These are phyloP conservation scores for Melitaea athalia DNA, from an alignment of 2,888 invertebrate species.

Conservation along the genomic window DNA sequence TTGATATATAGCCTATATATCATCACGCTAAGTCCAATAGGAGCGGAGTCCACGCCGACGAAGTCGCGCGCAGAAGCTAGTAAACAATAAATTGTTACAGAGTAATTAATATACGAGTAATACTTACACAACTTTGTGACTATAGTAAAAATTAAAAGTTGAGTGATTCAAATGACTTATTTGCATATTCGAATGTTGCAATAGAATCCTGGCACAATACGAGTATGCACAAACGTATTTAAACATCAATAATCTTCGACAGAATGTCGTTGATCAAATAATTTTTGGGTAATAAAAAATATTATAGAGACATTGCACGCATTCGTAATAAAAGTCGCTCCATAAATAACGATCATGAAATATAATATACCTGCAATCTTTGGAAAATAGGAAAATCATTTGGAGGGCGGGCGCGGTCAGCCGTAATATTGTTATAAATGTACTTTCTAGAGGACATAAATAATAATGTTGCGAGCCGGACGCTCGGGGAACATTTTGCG, in stretches of 20 bases:
- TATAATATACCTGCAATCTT: slow-evolving; percentile 83
- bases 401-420: slow-evolving; percentile 80
- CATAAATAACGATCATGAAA: slow-evolving; percentile 83
- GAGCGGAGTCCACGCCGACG: too few species aligned
- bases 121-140: background rate
- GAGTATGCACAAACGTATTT: background rate
- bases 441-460: slow-evolving; percentile 78
- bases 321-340: slow-evolving; percentile 81
- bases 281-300: slow-evolving; percentile 76
- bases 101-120: too few species aligned
- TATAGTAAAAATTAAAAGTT: background rate
- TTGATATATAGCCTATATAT: too few species aligned
- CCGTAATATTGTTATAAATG: slow-evolving; percentile 82
- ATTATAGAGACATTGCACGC: slow-evolving; percentile 81
- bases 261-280: slow-evolving; percentile 72
- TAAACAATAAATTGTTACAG: too few species aligned
- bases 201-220: background rate
- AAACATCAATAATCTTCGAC: slow-evolving; percentile 57
- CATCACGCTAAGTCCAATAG: too few species aligned
- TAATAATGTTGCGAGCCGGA: slow-evolving; percentile 73
- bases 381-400: slow-evolving; percentile 82
- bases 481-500: slow-evolving; percentile 45
- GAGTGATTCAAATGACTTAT: background rate
- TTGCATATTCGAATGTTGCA: background rate
- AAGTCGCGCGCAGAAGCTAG: too few species aligned